Evolutionary conservation across 2,797 vertebrate species (phyloP).

Genomic region (Apogon talboti): DNA sequence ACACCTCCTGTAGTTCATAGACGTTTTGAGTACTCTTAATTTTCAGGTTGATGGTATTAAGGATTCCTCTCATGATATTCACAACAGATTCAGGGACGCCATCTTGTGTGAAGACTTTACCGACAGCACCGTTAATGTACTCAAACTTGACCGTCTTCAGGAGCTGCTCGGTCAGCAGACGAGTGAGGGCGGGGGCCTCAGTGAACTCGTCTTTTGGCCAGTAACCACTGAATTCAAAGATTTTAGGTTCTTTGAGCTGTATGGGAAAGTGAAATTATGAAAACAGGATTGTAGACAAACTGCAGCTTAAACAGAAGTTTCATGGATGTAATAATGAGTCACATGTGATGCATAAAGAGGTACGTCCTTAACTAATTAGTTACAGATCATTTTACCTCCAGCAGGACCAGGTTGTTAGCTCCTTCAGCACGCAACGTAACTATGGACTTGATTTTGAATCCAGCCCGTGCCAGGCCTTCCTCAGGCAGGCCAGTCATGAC

Average conservation of each 20-base stretch:
- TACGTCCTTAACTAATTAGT: not conserved
- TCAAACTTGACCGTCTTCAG: slow-evolving; percentile 84
- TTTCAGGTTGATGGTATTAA: slow-evolving; percentile 83
- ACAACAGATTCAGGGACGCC: slow-evolving; percentile 74
- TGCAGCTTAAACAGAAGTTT: not conserved
- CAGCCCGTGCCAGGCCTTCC: slow-evolving; percentile 82
- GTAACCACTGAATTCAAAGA: slow-evolving; percentile 84
- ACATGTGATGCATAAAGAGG: not conserved
- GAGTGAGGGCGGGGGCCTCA: slow-evolving; percentile 79
- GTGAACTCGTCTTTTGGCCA: slow-evolving; percentile 80
- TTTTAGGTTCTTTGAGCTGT: slow-evolving; percentile 78
- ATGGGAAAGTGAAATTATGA: slow-evolving; percentile 13
- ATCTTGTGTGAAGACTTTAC: slow-evolving; percentile 76
- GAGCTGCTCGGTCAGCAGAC: slow-evolving; percentile 79
- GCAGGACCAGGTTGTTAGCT: slow-evolving; percentile 71
- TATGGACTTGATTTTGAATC: slow-evolving; percentile 85
- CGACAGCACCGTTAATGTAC: slow-evolving; percentile 79
- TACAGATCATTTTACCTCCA: slow-evolving; percentile 80
- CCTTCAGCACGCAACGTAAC: slow-evolving; percentile 77
- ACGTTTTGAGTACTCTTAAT: slow-evolving; percentile 83
- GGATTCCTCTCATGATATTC: slow-evolving; percentile 83
- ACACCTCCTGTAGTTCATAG: slow-evolving; percentile 87
- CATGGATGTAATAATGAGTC: not conserved
- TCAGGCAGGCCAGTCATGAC: slow-evolving; percentile 82
- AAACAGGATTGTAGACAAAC: not conserved